phyloP scores from a whole-genome alignment of 2,888 invertebrate genomes.

The Slavum lentiscoides region DNA sequence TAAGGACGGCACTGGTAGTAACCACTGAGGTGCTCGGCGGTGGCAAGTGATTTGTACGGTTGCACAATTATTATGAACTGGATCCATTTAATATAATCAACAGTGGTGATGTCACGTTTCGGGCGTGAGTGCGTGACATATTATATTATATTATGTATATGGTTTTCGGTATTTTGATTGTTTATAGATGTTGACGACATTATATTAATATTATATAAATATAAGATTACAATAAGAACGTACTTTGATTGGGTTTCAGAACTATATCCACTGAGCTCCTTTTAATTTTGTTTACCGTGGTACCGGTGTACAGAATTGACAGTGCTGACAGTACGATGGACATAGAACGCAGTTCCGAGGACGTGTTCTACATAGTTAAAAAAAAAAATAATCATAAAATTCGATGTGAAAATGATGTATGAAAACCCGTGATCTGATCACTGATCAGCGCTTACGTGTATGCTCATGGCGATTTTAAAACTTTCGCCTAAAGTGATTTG shows the following conservation, averaged over 20 bases:
- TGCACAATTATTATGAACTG: too few relatives aligned
- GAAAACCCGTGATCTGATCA: neutral
- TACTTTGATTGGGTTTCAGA: constrained; percentile 67
- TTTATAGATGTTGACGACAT: too few relatives aligned
- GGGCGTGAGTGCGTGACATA: too few relatives aligned
- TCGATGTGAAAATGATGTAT: neutral
- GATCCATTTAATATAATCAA: too few relatives aligned
- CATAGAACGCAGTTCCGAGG: constrained; percentile 68
- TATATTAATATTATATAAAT: too few relatives aligned
- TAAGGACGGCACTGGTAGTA: too few relatives aligned
- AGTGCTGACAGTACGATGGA: constrained; percentile 68
- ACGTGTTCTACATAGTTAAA: constrained; percentile 64
- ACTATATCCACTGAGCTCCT: constrained; percentile 67
- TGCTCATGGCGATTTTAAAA: constrained; percentile 70
- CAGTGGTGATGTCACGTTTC: too few relatives aligned
- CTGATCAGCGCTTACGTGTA: constrained; percentile 62
- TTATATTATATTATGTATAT: too few relatives aligned
- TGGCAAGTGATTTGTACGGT: too few relatives aligned
- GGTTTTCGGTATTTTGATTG: too few relatives aligned
- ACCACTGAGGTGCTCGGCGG: too few relatives aligned
- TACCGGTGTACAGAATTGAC: constrained; percentile 73
- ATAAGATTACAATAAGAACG: constrained; percentile 3
- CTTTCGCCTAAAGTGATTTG: constrained; percentile 69
- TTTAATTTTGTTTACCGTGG: constrained; percentile 68
- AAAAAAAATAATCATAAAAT: neutral